These are phyloP conservation scores for Haemorhous mexicanus DNA, from an alignment of 2,113 vertebrate genomes.

Conservation along the genomic window DNA sequence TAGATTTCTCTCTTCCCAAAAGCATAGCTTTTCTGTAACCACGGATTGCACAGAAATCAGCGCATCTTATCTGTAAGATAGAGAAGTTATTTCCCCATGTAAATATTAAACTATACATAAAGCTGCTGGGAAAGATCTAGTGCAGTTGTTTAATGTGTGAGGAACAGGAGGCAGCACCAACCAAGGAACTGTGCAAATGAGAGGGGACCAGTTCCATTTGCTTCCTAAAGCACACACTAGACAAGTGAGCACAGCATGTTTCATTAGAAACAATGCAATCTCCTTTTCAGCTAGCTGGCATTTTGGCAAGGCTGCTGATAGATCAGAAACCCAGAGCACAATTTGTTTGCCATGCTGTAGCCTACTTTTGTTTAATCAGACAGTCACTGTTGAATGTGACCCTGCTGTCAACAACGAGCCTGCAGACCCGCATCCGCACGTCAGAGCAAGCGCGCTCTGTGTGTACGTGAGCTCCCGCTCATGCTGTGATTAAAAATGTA, in stretches of 20 bases:
- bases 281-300: slow-evolving; percentile 58
- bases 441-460: neutral
- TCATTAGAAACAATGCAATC: slow-evolving; percentile 59
- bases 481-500: slow-evolving; percentile 70
- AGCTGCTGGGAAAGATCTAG: neutral
- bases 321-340: slow-evolving; percentile 43
- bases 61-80: neutral
- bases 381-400: slow-evolving; percentile 32
- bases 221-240: slow-evolving; percentile 10
- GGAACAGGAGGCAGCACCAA: neutral
- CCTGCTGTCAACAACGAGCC: slow-evolving; percentile 42
- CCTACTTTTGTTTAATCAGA: slow-evolving; percentile 50
- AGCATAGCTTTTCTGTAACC: neutral
- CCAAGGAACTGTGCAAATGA: neutral
- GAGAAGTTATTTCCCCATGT: neutral
- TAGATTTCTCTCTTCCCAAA: neutral
- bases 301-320: slow-evolving; percentile 48
- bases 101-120: neutral
- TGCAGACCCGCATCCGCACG: slow-evolving; percentile 18
- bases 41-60: neutral
- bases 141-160: neutral
- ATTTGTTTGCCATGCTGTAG: slow-evolving; percentile 42
- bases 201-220: slow-evolving; percentile 17
- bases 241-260: slow-evolving; percentile 55
- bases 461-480: slow-evolving; percentile 75